Base-by-base conservation (phyloP, 2,113 vertebrate species). In the Rhagologus leucostigma region DNA sequence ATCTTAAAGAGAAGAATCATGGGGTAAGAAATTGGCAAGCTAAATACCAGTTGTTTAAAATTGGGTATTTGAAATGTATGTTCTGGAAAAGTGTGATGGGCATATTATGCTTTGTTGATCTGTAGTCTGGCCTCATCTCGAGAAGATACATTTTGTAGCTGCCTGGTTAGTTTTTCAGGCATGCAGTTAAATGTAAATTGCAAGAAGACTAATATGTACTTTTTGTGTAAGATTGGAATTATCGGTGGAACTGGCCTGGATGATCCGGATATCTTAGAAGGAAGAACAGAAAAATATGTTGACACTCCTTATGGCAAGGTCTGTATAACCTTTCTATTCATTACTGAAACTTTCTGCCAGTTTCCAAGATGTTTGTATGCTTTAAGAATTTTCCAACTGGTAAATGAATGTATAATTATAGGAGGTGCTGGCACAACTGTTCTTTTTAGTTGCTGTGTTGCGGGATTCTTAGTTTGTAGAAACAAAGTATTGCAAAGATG, bases 291-390 rank as follows among this genome's bases (percentile, higher is more conserved):
- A 97, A 99, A 98, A 74, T 99, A 98, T 49, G 98, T 99, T 37
- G 99, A 99, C 89, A 99, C 99, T 9, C 99, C 99, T 1, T 99
- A 98, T 93, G 99, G 99, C 97, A 99, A 99, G 98, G 99, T 99
- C 52, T 89, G 96, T 96, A 93, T 85, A 84, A 87, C 24, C 3
- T 29, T 89, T 77, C 39, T 55, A 30, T 37, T 82, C 41, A 33
- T 70, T 91, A 52, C 21, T 62, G 62, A 78, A 39, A 23, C 23
- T 37, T 41, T 64, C 79, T 90, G 7, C 3, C 47, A 22, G 7
- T 92, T 87, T 65, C 39, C 57, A 91, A 62, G 16, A 19, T 32
- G 9, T 67, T 63, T 70, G 1, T 41, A 6, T 52, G 15, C 27
- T 84, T 55, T 57, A 46, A 67, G 37, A 75, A 39, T 78, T 90